Percentiles rank a stretch among this genome's conserved stretches.
Conservation (phyloP, 2,113 vertebrate genomes). For the Sander lucioperca region DNA sequence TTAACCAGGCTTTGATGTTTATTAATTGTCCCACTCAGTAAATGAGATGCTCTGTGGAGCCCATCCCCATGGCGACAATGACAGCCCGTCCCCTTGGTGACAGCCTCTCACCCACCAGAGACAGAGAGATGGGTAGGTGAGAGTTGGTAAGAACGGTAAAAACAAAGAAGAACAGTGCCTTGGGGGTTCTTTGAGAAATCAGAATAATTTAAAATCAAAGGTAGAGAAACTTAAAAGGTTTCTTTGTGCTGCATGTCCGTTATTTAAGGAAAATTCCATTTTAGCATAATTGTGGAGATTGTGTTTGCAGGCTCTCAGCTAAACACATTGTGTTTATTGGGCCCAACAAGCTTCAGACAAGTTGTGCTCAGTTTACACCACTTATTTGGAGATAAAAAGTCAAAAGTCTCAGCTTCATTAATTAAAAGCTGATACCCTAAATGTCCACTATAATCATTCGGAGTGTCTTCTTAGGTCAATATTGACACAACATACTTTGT, state of each 20-base stretch:
- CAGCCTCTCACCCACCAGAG: conserved; percentile 69
- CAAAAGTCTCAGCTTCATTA: background rate
- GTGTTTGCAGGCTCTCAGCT: background rate
- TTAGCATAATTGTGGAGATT: conserved; percentile 12
- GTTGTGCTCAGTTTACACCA: conserved; percentile 4
- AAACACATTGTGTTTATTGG: background rate
- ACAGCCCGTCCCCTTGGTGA: conserved; percentile 75
- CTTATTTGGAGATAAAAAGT: background rate
- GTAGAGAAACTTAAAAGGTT: conserved; percentile 10
- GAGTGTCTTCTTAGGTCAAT: background rate
- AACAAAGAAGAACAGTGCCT: background rate
- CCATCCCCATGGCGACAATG: conserved; percentile 79
- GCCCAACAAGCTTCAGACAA: background rate
- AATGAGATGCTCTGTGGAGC: conserved; percentile 89
- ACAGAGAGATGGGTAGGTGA: conserved; percentile 32
- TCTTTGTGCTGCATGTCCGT: background rate
- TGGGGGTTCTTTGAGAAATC: conserved; percentile 19
- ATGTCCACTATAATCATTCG: background rate
- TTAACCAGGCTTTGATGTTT: conserved; percentile 90
- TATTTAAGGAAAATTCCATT: conserved; percentile 29
- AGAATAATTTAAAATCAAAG: conserved; percentile 29
- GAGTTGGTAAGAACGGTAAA: conserved; percentile 11
- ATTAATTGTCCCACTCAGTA: conserved; percentile 92
- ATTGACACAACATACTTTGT: background rate
- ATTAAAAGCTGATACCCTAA: background rate